A percentile compares a stretch with the other conserved stretches of the same genome.
Conservation (phyloP, 2,113 vertebrate genomes). For the Ellobius talpinus region DNA sequence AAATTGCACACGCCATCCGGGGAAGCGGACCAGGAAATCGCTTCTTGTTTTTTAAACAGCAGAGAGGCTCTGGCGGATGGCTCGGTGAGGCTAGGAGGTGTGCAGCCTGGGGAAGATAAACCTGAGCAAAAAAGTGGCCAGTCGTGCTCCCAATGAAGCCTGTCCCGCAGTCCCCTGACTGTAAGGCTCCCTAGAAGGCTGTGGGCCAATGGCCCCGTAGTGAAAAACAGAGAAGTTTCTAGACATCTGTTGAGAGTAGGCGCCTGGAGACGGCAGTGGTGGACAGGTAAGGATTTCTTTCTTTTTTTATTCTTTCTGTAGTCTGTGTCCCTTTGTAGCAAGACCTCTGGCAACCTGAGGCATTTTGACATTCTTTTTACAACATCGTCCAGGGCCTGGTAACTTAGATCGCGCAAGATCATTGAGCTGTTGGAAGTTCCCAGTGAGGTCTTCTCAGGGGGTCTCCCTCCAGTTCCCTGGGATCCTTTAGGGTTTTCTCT, state of each 20-base stretch:
- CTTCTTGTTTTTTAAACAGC: constrained; percentile 76
- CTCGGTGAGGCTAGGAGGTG: constrained; percentile 22
- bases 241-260: neutral
- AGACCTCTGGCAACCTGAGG: neutral
- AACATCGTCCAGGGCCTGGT: accelerated
- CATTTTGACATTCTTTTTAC: neutral
- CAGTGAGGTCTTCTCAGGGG: neutral
- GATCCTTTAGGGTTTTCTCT: neutral
- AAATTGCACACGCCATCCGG: constrained; percentile 69
- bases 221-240: neutral
- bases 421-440: no score
- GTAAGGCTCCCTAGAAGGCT: constrained; percentile 17
- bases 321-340: neutral
- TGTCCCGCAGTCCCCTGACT: neutral
- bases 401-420: neutral
- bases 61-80: neutral
- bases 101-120: neutral
- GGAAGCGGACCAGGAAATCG: constrained; percentile 77
- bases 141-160: neutral
- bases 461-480: neutral
- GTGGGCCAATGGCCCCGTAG: neutral
- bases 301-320: neutral
- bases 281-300: constrained; percentile 65
- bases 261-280: neutral
- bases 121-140: neutral